Conservation (phyloP, 2,113 vertebrate genomes). For the Struthio camelus region DNA sequence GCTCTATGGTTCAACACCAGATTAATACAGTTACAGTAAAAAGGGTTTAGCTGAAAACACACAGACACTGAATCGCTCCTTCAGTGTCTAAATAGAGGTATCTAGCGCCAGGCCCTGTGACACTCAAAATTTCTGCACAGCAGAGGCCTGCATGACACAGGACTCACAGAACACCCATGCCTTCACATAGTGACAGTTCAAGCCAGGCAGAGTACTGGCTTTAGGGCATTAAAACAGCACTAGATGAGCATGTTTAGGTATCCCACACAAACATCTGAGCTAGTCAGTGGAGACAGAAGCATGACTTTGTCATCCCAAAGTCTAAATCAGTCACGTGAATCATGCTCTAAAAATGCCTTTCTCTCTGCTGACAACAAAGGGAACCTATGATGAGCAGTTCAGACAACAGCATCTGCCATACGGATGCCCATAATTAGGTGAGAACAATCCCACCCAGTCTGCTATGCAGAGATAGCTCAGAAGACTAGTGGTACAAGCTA, state of each 20-base stretch:
- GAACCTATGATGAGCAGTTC: not conserved
- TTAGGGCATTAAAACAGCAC: not conserved
- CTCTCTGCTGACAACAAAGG: not conserved
- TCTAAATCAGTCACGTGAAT: not conserved
- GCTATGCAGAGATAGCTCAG: accelerated
- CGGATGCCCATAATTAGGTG: not conserved
- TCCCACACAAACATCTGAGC: not conserved
- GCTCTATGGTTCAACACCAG: accelerated
- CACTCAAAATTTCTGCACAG: not conserved
- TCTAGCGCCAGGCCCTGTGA: not conserved
- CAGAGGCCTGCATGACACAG: not conserved
- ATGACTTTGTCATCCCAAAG: not conserved
- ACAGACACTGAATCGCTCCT: not conserved
- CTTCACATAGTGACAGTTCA: accelerated
- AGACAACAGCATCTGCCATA: not conserved
- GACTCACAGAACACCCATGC: not conserved
- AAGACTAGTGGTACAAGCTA: not conserved
- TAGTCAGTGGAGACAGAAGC: not conserved
- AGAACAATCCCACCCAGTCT: not conserved
- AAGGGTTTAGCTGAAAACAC: not conserved
- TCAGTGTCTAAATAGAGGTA: not conserved
- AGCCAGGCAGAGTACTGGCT: not conserved
- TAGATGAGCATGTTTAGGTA: not conserved
- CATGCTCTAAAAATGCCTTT: not conserved
- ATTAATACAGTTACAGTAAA: not conserved